These are phyloP conservation scores for Helleia helle DNA, from an alignment of 2,888 invertebrate genomes.

Conservation along the genomic window DNA sequence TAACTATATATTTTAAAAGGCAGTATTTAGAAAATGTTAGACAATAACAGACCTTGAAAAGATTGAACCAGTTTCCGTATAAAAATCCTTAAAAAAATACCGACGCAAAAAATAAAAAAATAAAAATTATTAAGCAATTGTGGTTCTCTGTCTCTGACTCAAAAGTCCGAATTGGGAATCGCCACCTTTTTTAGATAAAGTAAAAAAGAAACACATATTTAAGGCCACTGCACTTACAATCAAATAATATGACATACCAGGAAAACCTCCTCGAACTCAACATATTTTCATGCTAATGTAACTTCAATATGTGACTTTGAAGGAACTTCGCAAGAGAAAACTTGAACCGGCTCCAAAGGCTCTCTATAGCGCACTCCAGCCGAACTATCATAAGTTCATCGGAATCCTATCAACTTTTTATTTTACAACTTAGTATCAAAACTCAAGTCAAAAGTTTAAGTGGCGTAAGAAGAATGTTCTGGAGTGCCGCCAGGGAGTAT, in stretches of 20 bases:
- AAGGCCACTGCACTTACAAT: conserved; percentile 1
- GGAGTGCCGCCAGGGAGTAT: conserved; percentile 5
- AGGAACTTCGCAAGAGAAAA: conserved; percentile 11
- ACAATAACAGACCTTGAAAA: too few species aligned
- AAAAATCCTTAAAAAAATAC: too few species aligned
- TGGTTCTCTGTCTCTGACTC: too few species aligned
- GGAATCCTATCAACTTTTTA: conserved; percentile 17
- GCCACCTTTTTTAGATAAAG: too few species aligned
- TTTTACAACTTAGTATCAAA: conserved; percentile 16
- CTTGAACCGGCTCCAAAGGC: conserved; percentile 17
- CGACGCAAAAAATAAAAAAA: too few species aligned
- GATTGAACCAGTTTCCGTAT: too few species aligned
- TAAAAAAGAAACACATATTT: too few species aligned
- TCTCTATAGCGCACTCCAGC: conserved; percentile 10
- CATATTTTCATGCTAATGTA: conserved; percentile 18
- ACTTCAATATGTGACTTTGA: conserved; percentile 14
- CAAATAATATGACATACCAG: conserved; percentile 11
- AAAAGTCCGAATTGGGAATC: too few species aligned
- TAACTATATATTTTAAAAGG: too few species aligned
- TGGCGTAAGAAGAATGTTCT: conserved; percentile 16
- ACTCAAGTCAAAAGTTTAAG: conserved; percentile 18
- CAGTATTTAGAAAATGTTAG: too few species aligned
- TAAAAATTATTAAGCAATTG: too few species aligned
- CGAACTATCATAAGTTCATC: conserved; percentile 12
- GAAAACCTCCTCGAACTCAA: conserved; percentile 17